These are phyloP conservation scores for Canis aureus DNA, from an alignment of 2,113 vertebrate genomes.

Conservation along the genomic window DNA sequence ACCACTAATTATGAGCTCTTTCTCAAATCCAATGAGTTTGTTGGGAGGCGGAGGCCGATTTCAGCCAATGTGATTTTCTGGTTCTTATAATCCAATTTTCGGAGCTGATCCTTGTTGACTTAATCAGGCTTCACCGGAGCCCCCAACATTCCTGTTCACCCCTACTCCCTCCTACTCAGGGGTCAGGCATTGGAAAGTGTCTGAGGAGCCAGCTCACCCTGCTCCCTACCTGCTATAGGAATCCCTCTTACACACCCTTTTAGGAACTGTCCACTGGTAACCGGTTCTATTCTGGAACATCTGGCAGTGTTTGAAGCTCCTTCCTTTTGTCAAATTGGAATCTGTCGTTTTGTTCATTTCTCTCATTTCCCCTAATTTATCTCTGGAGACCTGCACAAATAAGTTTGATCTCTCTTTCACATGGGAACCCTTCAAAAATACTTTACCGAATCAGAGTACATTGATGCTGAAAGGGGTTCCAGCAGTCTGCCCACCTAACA, in stretches of 20 bases:
- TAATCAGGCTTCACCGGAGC: background rate
- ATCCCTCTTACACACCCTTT: background rate
- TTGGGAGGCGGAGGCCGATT: background rate
- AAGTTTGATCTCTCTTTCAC: background rate
- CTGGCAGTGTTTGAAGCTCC: background rate
- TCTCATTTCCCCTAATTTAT: background rate
- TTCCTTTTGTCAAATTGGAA: constrained; percentile 14
- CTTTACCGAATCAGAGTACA: background rate
- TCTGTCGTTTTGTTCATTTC: background rate
- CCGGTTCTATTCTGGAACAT: background rate
- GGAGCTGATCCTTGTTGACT: background rate
- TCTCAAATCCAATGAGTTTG: background rate
- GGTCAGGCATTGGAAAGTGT: background rate
- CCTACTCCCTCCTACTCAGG: background rate
- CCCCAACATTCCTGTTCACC: background rate
- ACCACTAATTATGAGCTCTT: background rate
- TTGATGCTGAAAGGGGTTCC: background rate
- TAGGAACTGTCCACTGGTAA: background rate
- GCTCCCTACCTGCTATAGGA: background rate
- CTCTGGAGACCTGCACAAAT: background rate
- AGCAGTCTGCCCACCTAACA: background rate
- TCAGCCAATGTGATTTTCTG: background rate
- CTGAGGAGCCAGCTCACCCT: background rate
- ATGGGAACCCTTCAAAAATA: background rate
- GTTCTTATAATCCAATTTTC: background rate